Base-by-base conservation (phyloP, 2,888 invertebrate genomes). In the Chrysolina oricalcia region DNA sequence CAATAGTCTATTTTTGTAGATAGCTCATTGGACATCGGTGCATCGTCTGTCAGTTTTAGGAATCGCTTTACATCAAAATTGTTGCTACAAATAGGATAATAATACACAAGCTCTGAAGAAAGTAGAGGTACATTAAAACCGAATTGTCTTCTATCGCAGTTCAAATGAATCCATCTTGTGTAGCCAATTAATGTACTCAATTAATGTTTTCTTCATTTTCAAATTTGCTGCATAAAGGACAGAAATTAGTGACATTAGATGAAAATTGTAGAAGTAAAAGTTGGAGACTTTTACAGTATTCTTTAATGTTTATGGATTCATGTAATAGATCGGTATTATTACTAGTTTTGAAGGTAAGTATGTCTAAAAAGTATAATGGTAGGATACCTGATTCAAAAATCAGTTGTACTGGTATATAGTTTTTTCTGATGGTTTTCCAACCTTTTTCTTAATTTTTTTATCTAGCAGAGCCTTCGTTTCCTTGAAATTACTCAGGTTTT, bases 341-440 rank as follows among this genome's bases (percentile, higher is more conserved):
- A 11, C 17, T 17, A 53, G 50, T 53, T 53, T n/a, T n/a, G n/a
- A n/a, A n/a, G n/a, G n/a, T n/a, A n/a, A n/a, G n/a, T n/a, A n/a
- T n/a, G n/a, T n/a, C 3, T 53, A 17, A 4, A 53, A 19, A 53
- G 17, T 19, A 53, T 53, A 19, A 53, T 17, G 50, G 11, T n/a
- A 53, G 50, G 19, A 53, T 53, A 53, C 11, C 11, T 4, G 50
- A 17, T 19, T 53, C 50, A 17, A 53, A 19, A 53, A 5, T 53
- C 19, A 53, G 3, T 19, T 53, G 4, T 53, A 19, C 50, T 4
- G 50, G 17, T 53, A 17, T 4, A 43, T 41, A 43, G 10, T 41
- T 11, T 64, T n/a, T 15, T 5, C 40, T 43, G 41, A 21, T 43
- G 41, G n/a, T 64, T 41, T 53, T 53, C 50, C 50, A 43, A 64